Conservation (phyloP, 2,797 vertebrate species). For the Antennarius maculatus region DNA sequence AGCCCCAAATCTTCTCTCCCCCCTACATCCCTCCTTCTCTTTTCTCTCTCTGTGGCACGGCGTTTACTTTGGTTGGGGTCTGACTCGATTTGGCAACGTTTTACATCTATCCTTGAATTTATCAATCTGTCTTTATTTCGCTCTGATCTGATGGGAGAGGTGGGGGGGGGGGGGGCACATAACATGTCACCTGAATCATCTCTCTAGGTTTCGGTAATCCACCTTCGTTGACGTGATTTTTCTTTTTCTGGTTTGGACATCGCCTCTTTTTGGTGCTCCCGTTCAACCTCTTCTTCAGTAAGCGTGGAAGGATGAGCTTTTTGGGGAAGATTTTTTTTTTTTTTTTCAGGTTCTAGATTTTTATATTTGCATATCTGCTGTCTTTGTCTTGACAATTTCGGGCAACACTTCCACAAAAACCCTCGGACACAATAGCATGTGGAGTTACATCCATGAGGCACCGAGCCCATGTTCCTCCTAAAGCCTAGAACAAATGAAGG, state of each 20-base stretch:
- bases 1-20: constrained; percentile 84
- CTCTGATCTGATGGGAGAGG: constrained; percentile 44
- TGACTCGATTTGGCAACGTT: constrained; percentile 65
- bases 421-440: constrained; percentile 74
- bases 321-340: constrained; percentile 44
- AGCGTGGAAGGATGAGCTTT: constrained; percentile 40
- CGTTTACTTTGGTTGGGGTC: constrained; percentile 69
- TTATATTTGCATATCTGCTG: constrained; percentile 54
- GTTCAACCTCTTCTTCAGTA: constrained; percentile 27
- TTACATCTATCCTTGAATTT: constrained; percentile 48
- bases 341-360: constrained; percentile 44
- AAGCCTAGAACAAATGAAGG: constrained; percentile 76
- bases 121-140: constrained; percentile 64
- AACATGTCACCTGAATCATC: constrained; percentile 60
- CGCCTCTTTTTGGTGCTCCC: constrained; percentile 21
- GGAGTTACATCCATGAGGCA: constrained; percentile 70
- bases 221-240: constrained; percentile 9
- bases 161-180: background rate
- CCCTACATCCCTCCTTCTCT: constrained; percentile 55
- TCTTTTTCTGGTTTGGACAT: constrained; percentile 23
- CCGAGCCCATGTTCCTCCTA: constrained; percentile 70
- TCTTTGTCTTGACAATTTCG: constrained; percentile 78
- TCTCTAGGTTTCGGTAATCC: constrained; percentile 39
- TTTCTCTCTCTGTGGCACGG: constrained; percentile 53
- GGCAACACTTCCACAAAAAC: constrained; percentile 73